A percentile compares a stretch with the other conserved stretches of the same genome.
Evolutionary conservation across 92 coral and sea anemone genomes (phyloP).

Genomic region (Palythoa grandiflora): DNA sequence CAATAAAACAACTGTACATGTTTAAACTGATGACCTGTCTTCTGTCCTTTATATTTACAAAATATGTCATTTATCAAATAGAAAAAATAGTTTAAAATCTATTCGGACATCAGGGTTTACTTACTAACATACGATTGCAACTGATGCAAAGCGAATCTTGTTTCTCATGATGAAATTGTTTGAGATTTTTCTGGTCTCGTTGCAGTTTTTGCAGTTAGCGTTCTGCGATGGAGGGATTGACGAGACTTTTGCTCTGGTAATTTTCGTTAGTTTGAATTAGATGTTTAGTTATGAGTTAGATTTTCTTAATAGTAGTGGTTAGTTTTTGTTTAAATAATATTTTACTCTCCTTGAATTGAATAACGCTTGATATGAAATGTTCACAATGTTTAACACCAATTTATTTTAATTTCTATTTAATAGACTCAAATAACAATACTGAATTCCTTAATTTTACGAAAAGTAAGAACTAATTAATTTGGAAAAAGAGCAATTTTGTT

Average conservation of each 20-base stretch:
- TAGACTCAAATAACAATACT: too few relatives aligned
- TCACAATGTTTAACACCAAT: too few relatives aligned
- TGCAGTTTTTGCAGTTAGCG: not conserved
- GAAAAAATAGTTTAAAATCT: not conserved
- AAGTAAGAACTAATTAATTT: too few relatives aligned
- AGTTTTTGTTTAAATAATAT: not conserved
- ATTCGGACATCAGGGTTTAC: not conserved
- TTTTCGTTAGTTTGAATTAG: not conserved
- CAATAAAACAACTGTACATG: not conserved
- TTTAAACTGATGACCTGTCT: not conserved
- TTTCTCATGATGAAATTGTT: not conserved
- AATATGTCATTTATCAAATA: not conserved
- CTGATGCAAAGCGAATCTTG: not conserved
- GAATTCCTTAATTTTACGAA: too few relatives aligned
- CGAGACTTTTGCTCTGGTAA: conserved; percentile 28
- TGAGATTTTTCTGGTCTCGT: not conserved
- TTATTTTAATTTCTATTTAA: too few relatives aligned
- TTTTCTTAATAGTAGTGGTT: not conserved
- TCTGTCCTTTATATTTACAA: conserved; percentile 6
- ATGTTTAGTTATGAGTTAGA: not conserved
- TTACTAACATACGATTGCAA: not conserved
- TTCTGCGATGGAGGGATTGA: not conserved
- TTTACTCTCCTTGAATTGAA: not conserved
- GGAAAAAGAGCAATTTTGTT: too few relatives aligned
- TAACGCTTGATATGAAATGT: too few relatives aligned